phyloP scores from a whole-genome alignment of 2,888 invertebrate species.

The Callinectes sapidus region DNA sequence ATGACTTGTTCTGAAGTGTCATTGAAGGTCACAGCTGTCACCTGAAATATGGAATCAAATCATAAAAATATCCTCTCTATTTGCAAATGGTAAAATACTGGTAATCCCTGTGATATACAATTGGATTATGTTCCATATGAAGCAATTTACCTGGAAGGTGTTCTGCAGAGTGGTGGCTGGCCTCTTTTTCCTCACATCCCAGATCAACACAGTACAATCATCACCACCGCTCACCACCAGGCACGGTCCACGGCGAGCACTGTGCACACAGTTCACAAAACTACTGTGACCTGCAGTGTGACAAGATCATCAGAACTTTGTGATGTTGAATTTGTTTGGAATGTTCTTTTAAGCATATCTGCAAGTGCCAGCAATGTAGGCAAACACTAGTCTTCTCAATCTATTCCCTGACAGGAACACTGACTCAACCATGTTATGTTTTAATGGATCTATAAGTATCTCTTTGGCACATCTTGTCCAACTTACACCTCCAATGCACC shows the following conservation, averaged over 20 bases:
- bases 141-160: conserved; percentile 75
- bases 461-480: too few relatives aligned
- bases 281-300: conserved; percentile 77
- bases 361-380: too few relatives aligned
- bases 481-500: too few relatives aligned
- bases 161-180: conserved; percentile 80
- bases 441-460: too few relatives aligned
- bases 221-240: conserved; percentile 95
- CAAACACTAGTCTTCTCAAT: too few relatives aligned
- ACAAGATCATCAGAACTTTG: background rate
- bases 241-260: conserved; percentile 90
- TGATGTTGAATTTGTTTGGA: background rate
- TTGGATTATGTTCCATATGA: too few relatives aligned
- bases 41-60: conserved; percentile 66
- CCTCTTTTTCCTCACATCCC: conserved; percentile 94
- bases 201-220: conserved; percentile 92
- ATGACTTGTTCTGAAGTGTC: conserved; percentile 97
- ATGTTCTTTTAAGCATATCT: too few relatives aligned
- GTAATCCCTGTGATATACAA: too few relatives aligned
- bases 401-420: too few relatives aligned
- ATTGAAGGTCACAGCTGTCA: conserved; percentile 93
- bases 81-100: background rate
- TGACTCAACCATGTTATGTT: too few relatives aligned
- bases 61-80: background rate
- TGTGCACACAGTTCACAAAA: conserved; percentile 81